These are phyloP conservation scores for Tadarida brasiliensis DNA, from an alignment of 2,797 vertebrate genomes.

Conservation along the genomic window DNA sequence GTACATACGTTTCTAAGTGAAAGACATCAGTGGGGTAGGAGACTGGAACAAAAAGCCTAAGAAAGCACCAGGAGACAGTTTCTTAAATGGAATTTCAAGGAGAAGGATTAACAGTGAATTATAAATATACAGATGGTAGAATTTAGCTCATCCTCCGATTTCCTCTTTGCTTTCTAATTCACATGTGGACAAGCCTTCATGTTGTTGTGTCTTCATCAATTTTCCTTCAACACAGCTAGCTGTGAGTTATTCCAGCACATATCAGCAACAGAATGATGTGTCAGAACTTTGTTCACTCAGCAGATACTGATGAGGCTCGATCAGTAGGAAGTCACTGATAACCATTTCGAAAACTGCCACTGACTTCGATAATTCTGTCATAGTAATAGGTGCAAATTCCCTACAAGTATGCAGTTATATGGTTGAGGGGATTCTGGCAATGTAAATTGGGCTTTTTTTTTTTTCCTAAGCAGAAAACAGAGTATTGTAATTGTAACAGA, in stretches of 20 bases:
- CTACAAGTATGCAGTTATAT: slow-evolving; percentile 47
- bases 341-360: slow-evolving; percentile 57
- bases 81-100: slow-evolving; percentile 14
- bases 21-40: neutral
- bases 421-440: neutral
- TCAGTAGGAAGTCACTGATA: slow-evolving; percentile 49
- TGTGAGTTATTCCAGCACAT: neutral
- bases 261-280: slow-evolving; percentile 52
- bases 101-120: neutral
- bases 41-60: neutral
- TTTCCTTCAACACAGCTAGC: neutral
- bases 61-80: neutral
- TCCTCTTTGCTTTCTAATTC: neutral
- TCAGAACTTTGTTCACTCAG: slow-evolving; percentile 66
- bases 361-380: slow-evolving; percentile 59
- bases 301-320: slow-evolving; percentile 21
- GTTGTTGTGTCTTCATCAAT: slow-evolving; percentile 35
- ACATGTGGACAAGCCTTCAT: neutral
- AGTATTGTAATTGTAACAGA: neutral
- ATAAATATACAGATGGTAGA: neutral
- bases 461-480: neutral
- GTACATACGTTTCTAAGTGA: neutral
- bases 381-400: slow-evolving; percentile 50
- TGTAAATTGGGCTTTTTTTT: neutral
- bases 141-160: neutral